Conservation (phyloP, 2,113 vertebrate genomes). For the Terrapene triunguis region DNA sequence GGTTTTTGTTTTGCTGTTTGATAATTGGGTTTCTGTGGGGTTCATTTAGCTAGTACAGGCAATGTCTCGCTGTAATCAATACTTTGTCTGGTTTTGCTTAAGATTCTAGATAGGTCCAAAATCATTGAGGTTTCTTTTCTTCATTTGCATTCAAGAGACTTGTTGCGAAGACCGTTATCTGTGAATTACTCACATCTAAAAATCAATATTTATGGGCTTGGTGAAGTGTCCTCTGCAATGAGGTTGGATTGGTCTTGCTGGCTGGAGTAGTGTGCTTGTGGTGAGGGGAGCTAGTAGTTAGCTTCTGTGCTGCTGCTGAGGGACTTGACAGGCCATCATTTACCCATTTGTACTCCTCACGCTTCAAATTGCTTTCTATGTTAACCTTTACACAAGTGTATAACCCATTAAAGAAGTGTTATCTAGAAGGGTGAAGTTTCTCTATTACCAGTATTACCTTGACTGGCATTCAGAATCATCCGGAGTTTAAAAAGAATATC, state of each 20-base stretch:
- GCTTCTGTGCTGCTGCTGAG: not conserved
- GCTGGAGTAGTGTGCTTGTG: not conserved
- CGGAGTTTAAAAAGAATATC: not conserved
- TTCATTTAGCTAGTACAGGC: not conserved
- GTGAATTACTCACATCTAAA: slow-evolving; percentile 20
- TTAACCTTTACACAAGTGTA: not conserved
- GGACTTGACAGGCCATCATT: not conserved
- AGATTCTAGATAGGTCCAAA: not conserved
- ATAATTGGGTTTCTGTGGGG: not conserved
- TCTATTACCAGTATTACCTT: not conserved
- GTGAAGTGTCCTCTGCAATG: not conserved
- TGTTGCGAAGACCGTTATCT: not conserved
- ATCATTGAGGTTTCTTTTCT: not conserved
- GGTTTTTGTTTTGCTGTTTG: not conserved
- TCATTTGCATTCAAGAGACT: slow-evolving; percentile 20
- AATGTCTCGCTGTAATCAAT: not conserved
- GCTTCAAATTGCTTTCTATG: not conserved
- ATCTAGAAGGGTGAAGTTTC: not conserved
- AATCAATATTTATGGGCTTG: slow-evolving; percentile 1
- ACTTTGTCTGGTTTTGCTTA: not conserved
- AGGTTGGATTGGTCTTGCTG: not conserved
- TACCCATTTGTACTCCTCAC: not conserved
- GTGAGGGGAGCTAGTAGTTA: not conserved
- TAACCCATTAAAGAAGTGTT: not conserved
- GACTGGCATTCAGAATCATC: not conserved